Base-by-base conservation (phyloP, 2,113 vertebrate genomes). In the Clarias macrocephalus region DNA sequence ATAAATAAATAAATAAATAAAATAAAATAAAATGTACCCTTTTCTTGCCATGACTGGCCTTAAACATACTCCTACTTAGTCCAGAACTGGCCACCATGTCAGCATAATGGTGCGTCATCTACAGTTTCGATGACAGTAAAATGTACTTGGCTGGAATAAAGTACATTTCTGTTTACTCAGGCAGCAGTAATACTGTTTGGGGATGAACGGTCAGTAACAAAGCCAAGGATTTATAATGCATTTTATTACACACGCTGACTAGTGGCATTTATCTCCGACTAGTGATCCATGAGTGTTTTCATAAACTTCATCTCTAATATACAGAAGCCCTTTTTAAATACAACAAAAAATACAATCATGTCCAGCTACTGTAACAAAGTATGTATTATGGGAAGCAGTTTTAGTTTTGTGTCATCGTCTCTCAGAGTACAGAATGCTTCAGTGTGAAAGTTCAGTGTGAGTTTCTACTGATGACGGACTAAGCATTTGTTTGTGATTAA, bases 301-400 rank as follows among this genome's bases (percentile, higher is more conserved):
- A 70, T 48, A 21, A 85, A 75, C 25, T 85, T 33, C 30, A n/a
- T 62, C 11, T 13, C 33, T 60, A 62, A 85, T 60, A 85, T 62
- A 56, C 54, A 62, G 18, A 37, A 37, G 30, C 18, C 37, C 66
- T 66, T 11, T 13, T 30, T 15, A 68, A 30, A 15, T 28, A 70
- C 66, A 70, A 15, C 28, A 33, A 30, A 37, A 75, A 48, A 48
- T 4, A 37, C 4, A 42, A 33, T 0, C 8, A 42, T 23, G 19
- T 25, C 8, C 1, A 21, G 19, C 28, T 6, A 37, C 33, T 37
- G 1, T 37, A 16, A 73, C 30, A 42, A 8, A 37, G 28, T 21
- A 8, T 37, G 48, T 8, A 48, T 48, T 48, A 6, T 48, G 7
- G 48, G 10, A 66, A 30, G n/a, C 13, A 6, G 48, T 48, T 48